These are phyloP conservation scores for Apamea anceps DNA, from an alignment of 2,888 invertebrate genomes.

Conservation along the genomic window DNA sequence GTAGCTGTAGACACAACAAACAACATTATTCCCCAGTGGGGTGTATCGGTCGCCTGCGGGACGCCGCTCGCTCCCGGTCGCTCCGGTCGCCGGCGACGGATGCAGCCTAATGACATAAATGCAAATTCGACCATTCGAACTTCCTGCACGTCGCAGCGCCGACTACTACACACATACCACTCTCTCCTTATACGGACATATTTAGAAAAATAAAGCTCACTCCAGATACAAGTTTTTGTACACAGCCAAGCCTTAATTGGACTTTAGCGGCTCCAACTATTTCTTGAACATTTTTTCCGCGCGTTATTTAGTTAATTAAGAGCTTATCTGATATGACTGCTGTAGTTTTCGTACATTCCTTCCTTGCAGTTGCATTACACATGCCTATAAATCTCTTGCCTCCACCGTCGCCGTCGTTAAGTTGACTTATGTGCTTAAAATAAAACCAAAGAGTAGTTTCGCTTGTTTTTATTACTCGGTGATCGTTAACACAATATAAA, in stretches of 20 bases:
- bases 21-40: constrained; percentile 40
- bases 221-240: constrained; percentile 68
- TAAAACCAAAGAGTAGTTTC: constrained; percentile 72
- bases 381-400: constrained; percentile 50
- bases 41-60: constrained; percentile 56
- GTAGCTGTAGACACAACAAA: constrained; percentile 38
- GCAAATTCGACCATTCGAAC: constrained; percentile 86
- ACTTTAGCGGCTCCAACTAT: constrained; percentile 68
- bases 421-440: constrained; percentile 63
- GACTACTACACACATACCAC: constrained; percentile 53
- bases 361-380: constrained; percentile 55
- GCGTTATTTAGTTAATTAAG: constrained; percentile 79
- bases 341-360: constrained; percentile 70
- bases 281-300: constrained; percentile 76
- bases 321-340: constrained; percentile 68
- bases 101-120: constrained; percentile 86
- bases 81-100: constrained; percentile 73
- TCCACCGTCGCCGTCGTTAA: constrained; percentile 53
- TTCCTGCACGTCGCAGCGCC: constrained; percentile 79
- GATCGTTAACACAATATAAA: constrained; percentile 86
- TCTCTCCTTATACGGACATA: constrained; percentile 63
- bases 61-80: constrained; percentile 12
- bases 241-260: constrained; percentile 77
- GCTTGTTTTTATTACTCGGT: constrained; percentile 84
- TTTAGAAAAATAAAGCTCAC: constrained; percentile 63